These are phyloP conservation scores for Pediacus dermestoides DNA, from an alignment of 2,888 invertebrate species.

Conservation along the genomic window DNA sequence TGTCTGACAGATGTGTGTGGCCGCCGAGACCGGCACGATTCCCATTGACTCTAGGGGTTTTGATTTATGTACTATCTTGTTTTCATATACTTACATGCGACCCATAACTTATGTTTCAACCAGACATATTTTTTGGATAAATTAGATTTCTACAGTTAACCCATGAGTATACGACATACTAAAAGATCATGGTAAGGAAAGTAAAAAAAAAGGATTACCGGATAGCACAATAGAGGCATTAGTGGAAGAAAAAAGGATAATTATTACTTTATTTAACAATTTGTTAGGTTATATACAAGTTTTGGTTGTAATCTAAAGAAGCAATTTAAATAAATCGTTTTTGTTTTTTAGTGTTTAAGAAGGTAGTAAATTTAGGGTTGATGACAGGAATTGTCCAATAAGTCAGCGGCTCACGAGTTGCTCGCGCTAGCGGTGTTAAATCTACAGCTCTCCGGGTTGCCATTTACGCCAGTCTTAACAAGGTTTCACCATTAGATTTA, in stretches of 20 bases:
- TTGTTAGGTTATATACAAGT: no score
- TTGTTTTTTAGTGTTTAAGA: no score
- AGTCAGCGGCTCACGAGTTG: slow-evolving; percentile 30
- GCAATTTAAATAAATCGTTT: no score
- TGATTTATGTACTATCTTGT: slow-evolving; percentile 8
- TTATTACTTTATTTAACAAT: no score
- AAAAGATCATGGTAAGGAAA: no score
- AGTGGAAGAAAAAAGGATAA: no score
- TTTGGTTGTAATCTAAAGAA: no score
- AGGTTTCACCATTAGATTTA: slow-evolving; percentile 52
- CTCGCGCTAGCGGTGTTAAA: slow-evolving; percentile 35
- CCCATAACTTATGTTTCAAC: neutral
- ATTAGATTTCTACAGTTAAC: no score
- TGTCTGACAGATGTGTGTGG: slow-evolving; percentile 41
- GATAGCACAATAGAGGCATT: no score
- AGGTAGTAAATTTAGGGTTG: slow-evolving; percentile 10
- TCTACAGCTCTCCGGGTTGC: slow-evolving; percentile 41
- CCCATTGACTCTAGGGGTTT: slow-evolving; percentile 19
- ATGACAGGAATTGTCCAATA: slow-evolving; percentile 39
- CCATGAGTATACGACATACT: no score
- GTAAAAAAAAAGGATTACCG: no score
- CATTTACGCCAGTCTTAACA: slow-evolving; percentile 48
- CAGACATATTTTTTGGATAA: no score
- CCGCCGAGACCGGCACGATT: slow-evolving; percentile 36
- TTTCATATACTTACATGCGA: slow-evolving; percentile 2